Base-by-base conservation (phyloP, 2,888 invertebrate species). In the Trachelus stipa region DNA sequence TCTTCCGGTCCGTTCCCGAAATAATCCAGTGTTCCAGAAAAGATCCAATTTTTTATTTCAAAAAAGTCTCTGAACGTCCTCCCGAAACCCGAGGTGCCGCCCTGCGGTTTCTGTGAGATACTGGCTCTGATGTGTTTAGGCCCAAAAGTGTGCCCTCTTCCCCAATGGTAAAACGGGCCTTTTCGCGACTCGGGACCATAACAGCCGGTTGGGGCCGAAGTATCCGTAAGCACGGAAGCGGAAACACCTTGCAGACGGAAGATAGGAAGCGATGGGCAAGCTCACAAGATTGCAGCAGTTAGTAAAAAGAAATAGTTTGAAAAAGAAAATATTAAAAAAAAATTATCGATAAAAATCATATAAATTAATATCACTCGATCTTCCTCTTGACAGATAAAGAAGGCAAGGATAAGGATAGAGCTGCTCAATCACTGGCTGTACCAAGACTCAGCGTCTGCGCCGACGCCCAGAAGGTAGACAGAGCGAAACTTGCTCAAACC, bases 111-210 rank as follows among this genome's bases (percentile, higher is more conserved):
- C 90, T 91, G 90, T 91, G 90, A 91, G 90, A 90, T 91, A 91
- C 91, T 91, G 88, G 90, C 88, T 91, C 90, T 91, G 85, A 90
- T 88, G 79, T 89, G 89, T 92, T 81, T 92, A 95, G 96, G 89
- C 97, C 97, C 84, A 98, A 98, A 93, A 97, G 97, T 91, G 98
- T 98, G 80, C 98, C 98, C 37, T 97, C 97, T 86, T 97, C 97
- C 73, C 98, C 98, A 40, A 98, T 98, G 97, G 97, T 98, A 83
- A 97, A 97, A 91, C 93, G 98, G 35, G 97, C 98, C 1, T 97
- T 98, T 91, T 97, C 97, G n/a, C 94, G 97, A 31, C 92, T 98
- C 79, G 97, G 97, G 30, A 97, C 96, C 74, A 96, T 98, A 85
- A 97, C 97, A 0, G 97, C 97, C 0, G 97, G 97, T 73, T 97